A percentile compares a stretch with the other conserved stretches of the same genome.
Evolutionary conservation across 2,888 invertebrate species (phyloP).

Genomic region (Micoletzkya japonica): DNA sequence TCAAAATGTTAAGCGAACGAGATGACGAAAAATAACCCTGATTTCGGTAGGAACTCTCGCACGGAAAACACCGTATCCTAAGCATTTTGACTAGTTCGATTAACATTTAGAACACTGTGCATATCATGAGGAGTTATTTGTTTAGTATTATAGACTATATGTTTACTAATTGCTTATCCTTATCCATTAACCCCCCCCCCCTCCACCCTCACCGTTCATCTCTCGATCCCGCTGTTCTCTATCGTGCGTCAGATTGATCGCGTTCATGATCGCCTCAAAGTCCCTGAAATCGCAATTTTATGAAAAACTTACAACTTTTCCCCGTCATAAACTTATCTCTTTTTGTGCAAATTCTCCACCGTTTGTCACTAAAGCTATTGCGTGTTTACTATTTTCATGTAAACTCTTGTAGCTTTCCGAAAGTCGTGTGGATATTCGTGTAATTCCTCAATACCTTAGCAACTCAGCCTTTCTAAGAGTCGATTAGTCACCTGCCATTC

Average conservation of each 20-base stretch:
- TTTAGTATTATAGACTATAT: too few species aligned
- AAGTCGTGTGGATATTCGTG: neutral
- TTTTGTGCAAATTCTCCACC: neutral
- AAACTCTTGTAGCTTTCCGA: neutral
- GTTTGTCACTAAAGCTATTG: neutral
- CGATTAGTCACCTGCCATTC: neutral
- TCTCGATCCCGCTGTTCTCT: neutral
- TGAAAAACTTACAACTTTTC: neutral
- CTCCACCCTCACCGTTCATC: conserved; percentile 3
- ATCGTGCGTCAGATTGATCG: conserved; percentile 1
- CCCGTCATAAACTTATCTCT: neutral
- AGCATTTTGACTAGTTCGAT: too few species aligned
- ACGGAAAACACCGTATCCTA: too few species aligned
- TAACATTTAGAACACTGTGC: too few species aligned
- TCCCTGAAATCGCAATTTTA: conserved; percentile 12
- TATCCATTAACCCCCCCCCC: neutral
- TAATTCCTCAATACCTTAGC: too few species aligned
- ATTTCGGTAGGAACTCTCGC: too few species aligned
- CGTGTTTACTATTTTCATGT: neutral
- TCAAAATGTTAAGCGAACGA: too few species aligned
- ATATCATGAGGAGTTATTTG: too few species aligned
- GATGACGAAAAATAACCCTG: too few species aligned
- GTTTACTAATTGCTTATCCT: too few species aligned
- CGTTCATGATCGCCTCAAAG: conserved; percentile 24
- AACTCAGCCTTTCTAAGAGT: too few species aligned